Base-by-base conservation (phyloP, 2,797 vertebrate species). In the Macrochelys suwanniensis region DNA sequence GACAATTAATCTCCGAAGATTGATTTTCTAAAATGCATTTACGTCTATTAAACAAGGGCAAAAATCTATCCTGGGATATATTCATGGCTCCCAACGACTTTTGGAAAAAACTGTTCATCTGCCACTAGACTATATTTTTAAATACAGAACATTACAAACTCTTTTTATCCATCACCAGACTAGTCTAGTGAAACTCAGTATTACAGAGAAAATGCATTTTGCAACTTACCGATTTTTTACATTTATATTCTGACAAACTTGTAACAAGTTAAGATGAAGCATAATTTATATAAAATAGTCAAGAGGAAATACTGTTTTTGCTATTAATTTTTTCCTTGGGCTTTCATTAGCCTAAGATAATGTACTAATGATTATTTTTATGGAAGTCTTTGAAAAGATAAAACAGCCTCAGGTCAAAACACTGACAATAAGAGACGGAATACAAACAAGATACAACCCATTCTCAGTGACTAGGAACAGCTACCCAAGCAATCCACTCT, bases 341-440 rank as follows among this genome's bases (percentile, higher is more conserved):
- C 16, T 81, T 89, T 68, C 54, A 80, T 89, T 65, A 76, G 23
- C 56, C 33, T 31, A 80, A 80, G 9, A 91, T 89, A 76, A 90
- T 82, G 49, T 71, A 50, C 86, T 84, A 94, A 89, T 37, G 13
- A 89, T 78, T 80, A 54, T 87, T 89, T 96, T 89, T 33, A 87
- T 33, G 68, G 21, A 89, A 86, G 56, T 68, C 79, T 96, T 91
- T 89, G 91, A 92, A 92, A 95, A 96, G 71, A 93, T 26, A 94
- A 92, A 95, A 54, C 42, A 85, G 84, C 89, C 19, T 23, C 21
- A 79, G 74, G 90, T 78, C 45, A 76, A 87, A 81, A 89, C 53
- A 89, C 50, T 71, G 83, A 26, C 86, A 90, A 80, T 83, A 88
- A 84, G 2, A 92, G 56, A 83, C 37, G 49, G 68, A 97, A 96